Percentiles rank a stretch among this genome's conserved stretches.
phyloP scores from a whole-genome alignment of 2,797 vertebrate species.

The Phyllotis vaccarum region DNA sequence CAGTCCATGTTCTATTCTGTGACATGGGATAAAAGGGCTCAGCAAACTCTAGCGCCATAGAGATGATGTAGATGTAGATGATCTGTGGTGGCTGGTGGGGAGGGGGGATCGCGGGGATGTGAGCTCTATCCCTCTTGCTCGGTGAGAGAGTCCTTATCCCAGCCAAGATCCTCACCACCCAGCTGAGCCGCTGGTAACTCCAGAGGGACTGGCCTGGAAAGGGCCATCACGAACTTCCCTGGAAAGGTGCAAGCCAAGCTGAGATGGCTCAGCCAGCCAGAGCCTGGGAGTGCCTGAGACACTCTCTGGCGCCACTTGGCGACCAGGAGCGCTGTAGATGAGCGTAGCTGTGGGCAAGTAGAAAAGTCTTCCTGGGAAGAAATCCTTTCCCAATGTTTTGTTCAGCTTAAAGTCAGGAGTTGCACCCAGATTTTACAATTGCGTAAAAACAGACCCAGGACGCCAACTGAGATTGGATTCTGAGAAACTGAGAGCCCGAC shows the following conservation, averaged over 20 bases:
- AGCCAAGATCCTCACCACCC: neutral
- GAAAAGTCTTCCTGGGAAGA: neutral
- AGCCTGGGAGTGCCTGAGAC: neutral
- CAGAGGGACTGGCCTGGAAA: rapidly evolving
- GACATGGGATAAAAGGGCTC: neutral
- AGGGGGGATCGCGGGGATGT: rapidly evolving
- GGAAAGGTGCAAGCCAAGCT: neutral
- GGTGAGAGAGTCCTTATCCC: neutral
- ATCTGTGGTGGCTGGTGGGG: rapidly evolving
- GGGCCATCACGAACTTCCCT: neutral
- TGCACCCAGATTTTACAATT: neutral
- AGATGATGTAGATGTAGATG: neutral
- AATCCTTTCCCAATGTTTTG: neutral
- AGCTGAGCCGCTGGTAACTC: rapidly evolving
- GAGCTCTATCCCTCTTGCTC: rapidly evolving
- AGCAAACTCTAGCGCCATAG: neutral
- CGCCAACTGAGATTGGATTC: neutral
- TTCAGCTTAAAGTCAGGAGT: neutral
- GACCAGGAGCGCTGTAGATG: neutral
- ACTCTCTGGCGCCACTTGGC: constrained; percentile 16
- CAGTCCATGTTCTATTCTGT: neutral
- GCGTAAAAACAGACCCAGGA: neutral
- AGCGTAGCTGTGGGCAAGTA: rapidly evolving
- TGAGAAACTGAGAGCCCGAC: neutral
- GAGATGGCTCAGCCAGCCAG: neutral